phyloP scores from a whole-genome alignment of 1,140 invertebrate species.

The Oreohelix idahoensis region DNA sequence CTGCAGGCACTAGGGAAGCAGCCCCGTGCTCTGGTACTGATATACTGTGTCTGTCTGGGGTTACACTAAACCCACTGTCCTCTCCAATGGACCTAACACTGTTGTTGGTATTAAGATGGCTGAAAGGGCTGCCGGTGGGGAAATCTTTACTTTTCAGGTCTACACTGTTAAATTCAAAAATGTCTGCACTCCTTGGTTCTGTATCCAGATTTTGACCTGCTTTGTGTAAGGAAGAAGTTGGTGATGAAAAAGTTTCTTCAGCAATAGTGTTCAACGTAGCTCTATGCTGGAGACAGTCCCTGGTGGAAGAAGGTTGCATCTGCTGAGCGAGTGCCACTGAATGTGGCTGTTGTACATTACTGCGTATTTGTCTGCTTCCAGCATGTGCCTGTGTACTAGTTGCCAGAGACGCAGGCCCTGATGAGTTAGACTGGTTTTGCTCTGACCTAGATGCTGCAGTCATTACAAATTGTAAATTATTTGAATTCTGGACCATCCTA shows the following conservation, averaged over 20 bases:
- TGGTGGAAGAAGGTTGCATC: background rate
- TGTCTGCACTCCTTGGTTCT: too few relatives aligned
- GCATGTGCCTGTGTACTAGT: background rate
- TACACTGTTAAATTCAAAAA: background rate
- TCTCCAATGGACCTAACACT: constrained; percentile 60
- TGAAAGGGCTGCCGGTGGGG: background rate
- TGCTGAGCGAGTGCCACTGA: background rate
- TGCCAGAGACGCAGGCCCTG: background rate
- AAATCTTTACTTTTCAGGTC: background rate
- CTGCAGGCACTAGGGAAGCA: background rate
- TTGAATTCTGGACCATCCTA: background rate
- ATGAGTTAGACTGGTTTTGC: background rate
- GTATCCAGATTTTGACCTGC: background rate
- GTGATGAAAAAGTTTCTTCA: constrained; percentile 16
- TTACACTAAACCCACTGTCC: constrained; percentile 67
- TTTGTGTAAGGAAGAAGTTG: background rate
- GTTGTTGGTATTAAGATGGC: constrained; percentile 28
- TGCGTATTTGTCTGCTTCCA: background rate
- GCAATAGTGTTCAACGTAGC: constrained; percentile 13
- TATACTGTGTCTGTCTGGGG: constrained; percentile 58
- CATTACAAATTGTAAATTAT: background rate
- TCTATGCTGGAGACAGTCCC: background rate
- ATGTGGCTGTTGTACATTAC: background rate
- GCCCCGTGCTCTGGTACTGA: constrained; percentile 30
- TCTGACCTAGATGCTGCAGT: background rate